Evolutionary conservation across 2,888 invertebrate genomes (phyloP).

Genomic region (Glaucopsyche alexis): DNA sequence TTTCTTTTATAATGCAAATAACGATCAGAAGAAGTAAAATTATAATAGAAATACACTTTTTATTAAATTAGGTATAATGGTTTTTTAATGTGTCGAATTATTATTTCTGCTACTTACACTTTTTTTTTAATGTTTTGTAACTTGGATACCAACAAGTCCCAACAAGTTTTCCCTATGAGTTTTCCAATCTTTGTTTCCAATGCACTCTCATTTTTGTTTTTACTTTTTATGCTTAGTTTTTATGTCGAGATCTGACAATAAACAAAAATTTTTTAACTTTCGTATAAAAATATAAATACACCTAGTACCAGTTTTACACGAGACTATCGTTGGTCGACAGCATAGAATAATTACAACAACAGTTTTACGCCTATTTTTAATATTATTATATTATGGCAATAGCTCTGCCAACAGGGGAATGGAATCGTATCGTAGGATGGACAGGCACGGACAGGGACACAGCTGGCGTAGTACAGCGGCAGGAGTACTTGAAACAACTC

Average conservation of each 20-base stretch:
- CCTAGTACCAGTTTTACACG: no score
- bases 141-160: constrained; percentile 3
- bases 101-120: not conserved
- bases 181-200: no score
- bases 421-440: constrained; percentile 59
- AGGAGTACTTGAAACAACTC: constrained; percentile 56
- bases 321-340: no score
- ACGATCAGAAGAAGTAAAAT: no score
- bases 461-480: constrained; percentile 42
- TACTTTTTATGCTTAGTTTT: not conserved
- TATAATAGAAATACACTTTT: not conserved
- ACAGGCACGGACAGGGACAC: constrained; percentile 49
- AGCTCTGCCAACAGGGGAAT: constrained; percentile 56
- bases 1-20: no score
- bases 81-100: no score
- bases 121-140: not conserved
- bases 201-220: not conserved
- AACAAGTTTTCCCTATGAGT: no score
- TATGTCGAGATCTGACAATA: not conserved
- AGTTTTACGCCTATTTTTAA: not conserved
- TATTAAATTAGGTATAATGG: no score
- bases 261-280: no score
- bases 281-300: no score
- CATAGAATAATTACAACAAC: no score
- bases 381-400: constrained; percentile 53